Base-by-base conservation (phyloP, 2,113 vertebrate genomes). In the Nerophis lumbriciformis region DNA sequence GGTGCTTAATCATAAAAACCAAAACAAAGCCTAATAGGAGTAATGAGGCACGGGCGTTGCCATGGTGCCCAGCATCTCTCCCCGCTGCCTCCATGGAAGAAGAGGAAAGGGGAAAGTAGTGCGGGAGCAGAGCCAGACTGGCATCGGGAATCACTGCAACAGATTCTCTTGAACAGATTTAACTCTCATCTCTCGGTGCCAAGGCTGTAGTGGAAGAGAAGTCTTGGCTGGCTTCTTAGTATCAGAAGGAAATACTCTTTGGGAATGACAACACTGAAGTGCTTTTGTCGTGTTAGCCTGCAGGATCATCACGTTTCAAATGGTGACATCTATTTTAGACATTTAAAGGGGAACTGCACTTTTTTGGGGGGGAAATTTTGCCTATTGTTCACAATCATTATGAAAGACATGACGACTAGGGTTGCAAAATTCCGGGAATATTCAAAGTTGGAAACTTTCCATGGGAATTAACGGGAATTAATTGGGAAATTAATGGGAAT, bases 91-190 rank as follows among this genome's bases (percentile, higher is more conserved):
- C 61, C 65, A 28, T 62, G 75, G 59, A 72, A 71, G 48, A 59
- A 48, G 47, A 62, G 53, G 35, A 54, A 8, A 39, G 8, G 38
- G 68, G 52, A 68, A 63, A 59, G 77, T 72, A 76, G 66, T 78
- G 42, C 5, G 71, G 75, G 77, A 76, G 52, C 38, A 5, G 49
- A 53, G 68, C 80, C 82, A 85, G 48, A 53, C 48, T 79, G 79
- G 73, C 73, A 74, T 84, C 67, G 63, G 65, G 56, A 75, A 54
- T 74, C 68, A 72, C 53, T 47, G 72, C 59, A 72, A 81, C 68
- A 75, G 68, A 77, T 73, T 72, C 76, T 63, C 68, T 53, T 60
- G 60, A 76, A 79, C 66, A 67, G 79, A 80, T 82, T 82, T 69
- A 72, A 68, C 57, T 55, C 37, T 60, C 36, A 0, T 16, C 37